Percentiles rank a stretch among this genome's conserved stretches.
These are phyloP conservation scores for Myodes glareolus DNA, from an alignment of 2,113 vertebrate genomes.

Conservation along the genomic window DNA sequence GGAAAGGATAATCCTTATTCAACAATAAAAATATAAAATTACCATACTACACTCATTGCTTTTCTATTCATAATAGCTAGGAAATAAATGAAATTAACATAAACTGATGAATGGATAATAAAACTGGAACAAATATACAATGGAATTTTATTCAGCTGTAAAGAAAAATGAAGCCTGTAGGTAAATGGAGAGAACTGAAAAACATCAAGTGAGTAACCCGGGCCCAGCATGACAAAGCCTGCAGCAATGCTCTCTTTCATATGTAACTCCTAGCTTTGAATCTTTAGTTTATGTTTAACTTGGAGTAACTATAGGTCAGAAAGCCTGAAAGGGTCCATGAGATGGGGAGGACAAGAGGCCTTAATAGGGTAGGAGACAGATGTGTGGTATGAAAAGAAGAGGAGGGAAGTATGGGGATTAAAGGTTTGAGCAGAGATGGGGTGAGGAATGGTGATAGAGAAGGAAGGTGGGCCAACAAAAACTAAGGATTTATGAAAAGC, in stretches of 20 bases:
- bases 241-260: not conserved
- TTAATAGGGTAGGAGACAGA: not conserved
- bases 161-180: not conserved
- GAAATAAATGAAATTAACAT: not conserved
- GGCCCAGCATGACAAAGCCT: not conserved
- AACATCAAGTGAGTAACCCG: not conserved
- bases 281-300: not conserved
- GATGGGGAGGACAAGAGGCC: not conserved
- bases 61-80: not conserved
- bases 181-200: not conserved
- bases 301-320: not conserved
- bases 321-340: not conserved
- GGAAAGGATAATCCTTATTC: not conserved
- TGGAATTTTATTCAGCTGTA: not conserved
- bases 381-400: not conserved
- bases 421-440: not conserved
- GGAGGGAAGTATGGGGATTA: not conserved
- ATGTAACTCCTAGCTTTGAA: not conserved
- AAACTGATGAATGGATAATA: not conserved
- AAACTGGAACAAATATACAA: not conserved
- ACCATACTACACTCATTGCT: not conserved
- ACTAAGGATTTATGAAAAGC: not conserved
- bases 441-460: not conserved
- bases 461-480: not conserved
- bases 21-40: not conserved